Conservation (phyloP, 2,797 vertebrate species). For the Carcharodon carcharias region DNA sequence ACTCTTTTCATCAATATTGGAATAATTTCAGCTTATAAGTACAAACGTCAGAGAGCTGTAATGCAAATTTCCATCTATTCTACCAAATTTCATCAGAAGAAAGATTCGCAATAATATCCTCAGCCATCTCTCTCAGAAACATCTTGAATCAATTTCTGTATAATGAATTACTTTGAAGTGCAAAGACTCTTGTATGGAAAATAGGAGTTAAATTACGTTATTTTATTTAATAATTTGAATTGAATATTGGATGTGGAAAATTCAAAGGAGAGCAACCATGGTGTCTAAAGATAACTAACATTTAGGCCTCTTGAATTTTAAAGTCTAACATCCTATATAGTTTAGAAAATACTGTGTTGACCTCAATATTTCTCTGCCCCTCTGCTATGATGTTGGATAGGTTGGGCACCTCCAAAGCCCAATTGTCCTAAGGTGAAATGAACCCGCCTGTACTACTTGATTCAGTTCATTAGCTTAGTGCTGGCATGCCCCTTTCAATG, state of each 20-base stretch:
- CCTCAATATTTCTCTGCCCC: not conserved
- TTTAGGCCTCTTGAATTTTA: not conserved
- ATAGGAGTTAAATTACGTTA: not conserved
- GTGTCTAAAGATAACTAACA: not conserved
- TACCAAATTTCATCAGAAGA: not conserved
- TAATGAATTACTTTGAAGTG: not conserved
- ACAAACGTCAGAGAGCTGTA: not conserved
- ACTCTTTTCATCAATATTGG: not conserved
- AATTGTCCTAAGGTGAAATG: not conserved
- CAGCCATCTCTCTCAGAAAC: not conserved
- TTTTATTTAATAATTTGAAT: not conserved
- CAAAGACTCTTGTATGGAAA: not conserved
- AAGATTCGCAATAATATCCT: not conserved
- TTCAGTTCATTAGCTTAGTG: not conserved
- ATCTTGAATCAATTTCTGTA: not conserved
- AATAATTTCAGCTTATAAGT: not conserved
- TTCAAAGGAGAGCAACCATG: not conserved
- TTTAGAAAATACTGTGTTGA: not conserved
- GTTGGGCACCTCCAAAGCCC: not conserved
- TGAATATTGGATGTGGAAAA: not conserved
- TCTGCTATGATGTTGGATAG: not conserved
- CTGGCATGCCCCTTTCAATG: not conserved
- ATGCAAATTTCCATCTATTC: not conserved
- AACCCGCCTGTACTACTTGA: not conserved
- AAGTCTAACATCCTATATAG: not conserved